Conservation (phyloP, 2,797 vertebrate species). For the Melanogrammus aeglefinus region DNA sequence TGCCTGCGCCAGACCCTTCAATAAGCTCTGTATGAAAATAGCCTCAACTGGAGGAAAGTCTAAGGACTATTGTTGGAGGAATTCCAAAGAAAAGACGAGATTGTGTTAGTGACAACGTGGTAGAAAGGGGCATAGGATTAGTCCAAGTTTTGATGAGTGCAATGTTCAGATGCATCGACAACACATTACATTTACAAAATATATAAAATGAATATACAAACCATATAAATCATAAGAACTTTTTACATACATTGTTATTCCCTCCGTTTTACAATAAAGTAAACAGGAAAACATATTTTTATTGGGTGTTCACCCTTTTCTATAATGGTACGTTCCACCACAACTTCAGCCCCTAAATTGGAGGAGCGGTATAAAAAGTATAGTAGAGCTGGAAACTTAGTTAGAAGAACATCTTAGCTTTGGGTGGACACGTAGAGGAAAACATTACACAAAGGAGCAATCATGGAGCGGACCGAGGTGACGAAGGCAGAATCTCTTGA, state of each 20-base stretch:
- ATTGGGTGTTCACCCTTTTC: constrained; percentile 35
- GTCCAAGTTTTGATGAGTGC: constrained; percentile 51
- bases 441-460: too few relatives aligned
- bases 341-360: constrained; percentile 38
- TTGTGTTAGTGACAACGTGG: constrained; percentile 55
- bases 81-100: constrained; percentile 14
- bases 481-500: constrained; percentile 79
- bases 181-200: background rate
- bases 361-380: constrained; percentile 1
- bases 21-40: too few relatives aligned
- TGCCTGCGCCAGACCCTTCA: too few relatives aligned
- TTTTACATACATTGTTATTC: background rate
- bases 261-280: background rate
- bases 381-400: background rate
- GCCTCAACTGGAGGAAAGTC: constrained; percentile 17
- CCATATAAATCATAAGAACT: background rate
- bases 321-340: constrained; percentile 68
- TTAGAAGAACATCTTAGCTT: background rate
- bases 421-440: background rate
- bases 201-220: background rate
- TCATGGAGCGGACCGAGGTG: constrained; percentile 82
- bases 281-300: background rate
- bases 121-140: constrained; percentile 58
- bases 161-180: background rate
- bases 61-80: constrained; percentile 40